Base-by-base conservation (phyloP, 2,113 vertebrate genomes). In the Cebus imitator region DNA sequence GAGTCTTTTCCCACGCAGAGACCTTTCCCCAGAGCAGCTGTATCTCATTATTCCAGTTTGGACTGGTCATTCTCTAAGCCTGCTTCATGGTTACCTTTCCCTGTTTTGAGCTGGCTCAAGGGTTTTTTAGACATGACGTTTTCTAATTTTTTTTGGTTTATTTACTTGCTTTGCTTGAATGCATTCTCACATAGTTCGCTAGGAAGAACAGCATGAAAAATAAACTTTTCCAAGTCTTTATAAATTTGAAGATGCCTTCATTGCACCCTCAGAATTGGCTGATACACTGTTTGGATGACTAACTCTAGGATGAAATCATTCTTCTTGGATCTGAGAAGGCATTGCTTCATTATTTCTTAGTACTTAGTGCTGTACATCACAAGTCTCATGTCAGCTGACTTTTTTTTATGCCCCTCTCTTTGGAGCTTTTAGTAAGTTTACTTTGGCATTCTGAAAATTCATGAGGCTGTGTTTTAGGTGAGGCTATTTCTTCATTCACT, bases 101-200 rank as follows among this genome's bases (percentile, higher is more conserved):
- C 10, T 64, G 18, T 61, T 37, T 64, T 30, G 35, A 81, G 57
- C 52, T 23, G 64, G 25, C 73, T 68, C 6, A 12, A 82, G 10
- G 32, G 14, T 9, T 78, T 87, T 66, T 70, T 68, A 76, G 40
- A 73, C 12, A 30, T 4, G 57, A 8, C 0, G 2, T 52, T 86
- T 93, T 87, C 57, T 78, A 27, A n/a, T 25, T 43, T 84, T 75
- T 75, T 68, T 43, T 40, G n/a, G 57, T 57, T 95, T 92, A 58
- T 95, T 92, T 92, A 88, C 58, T 89, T 81, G 87, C 64, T 96
- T 83, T 93, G 75, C 68, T 95, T 83, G 37, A 43, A 94, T 50
- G 50, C 9, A 66, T 55, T 23, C n/a, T 93, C 55, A 58, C 45
- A 66, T 96, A 94, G 43, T 83, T 81, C 52, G 32, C 52, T 18